phyloP scores from a whole-genome alignment of 2,797 vertebrate species.

The Cyprinodon diabolis region DNA sequence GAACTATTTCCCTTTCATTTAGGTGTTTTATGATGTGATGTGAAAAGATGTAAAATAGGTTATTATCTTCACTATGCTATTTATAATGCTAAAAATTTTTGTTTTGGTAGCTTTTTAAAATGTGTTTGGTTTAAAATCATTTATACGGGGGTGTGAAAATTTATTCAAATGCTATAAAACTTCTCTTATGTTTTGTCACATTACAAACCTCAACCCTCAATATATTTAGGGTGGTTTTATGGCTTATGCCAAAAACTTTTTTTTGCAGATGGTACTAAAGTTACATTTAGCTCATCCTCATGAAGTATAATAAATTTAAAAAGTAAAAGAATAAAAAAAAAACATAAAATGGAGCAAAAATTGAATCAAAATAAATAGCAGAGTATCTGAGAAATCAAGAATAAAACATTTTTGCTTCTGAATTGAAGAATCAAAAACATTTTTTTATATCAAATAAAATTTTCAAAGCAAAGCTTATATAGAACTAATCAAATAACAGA shows the following conservation, averaged over 20 bases:
- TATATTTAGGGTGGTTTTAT: not conserved
- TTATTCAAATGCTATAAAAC: too few species aligned
- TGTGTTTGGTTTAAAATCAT: not conserved
- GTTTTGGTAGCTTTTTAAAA: not conserved
- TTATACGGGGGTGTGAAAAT: too few species aligned
- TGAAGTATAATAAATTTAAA: too few species aligned
- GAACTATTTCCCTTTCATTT: not conserved
- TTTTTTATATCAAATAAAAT: not conserved
- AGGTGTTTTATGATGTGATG: too few species aligned
- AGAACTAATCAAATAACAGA: not conserved
- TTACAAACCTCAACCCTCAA: not conserved
- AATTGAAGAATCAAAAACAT: too few species aligned
- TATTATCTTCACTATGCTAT: not conserved
- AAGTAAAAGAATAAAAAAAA: too few species aligned
- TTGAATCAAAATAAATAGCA: too few species aligned
- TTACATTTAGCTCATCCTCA: too few species aligned
- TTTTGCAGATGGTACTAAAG: too few species aligned
- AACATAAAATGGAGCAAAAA: too few species aligned
- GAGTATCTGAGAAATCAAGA: not conserved
- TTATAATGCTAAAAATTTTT: not conserved
- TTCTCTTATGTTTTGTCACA: not conserved
- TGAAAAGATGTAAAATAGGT: not conserved
- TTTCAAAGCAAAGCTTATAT: not conserved
- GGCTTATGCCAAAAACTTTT: not conserved
- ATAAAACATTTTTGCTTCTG: not conserved